Evolutionary conservation across 1,140 invertebrate genomes (phyloP), one percentile per base, ranked within the genome.

Genomic region (Drosophila lacteicornis): DNA sequence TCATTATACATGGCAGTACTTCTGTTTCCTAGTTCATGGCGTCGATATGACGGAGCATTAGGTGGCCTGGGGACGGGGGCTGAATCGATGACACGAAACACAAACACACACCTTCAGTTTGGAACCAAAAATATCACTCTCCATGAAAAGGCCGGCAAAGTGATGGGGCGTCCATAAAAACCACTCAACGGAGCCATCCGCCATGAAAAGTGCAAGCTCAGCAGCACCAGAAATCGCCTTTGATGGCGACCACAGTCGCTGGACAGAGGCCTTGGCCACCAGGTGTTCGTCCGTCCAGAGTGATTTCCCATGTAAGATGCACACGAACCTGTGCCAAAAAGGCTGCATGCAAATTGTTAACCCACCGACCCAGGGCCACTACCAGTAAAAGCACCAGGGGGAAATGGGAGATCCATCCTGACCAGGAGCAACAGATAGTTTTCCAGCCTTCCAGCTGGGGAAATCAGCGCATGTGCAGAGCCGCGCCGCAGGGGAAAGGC

Each of bases 401-500:
- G 19, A 19, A 40, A 22, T 15, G 62, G 22, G 42, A 17, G 42
- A 57, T 36, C n/a, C 55, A 38, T 33, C 19, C 19, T 8, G 19
- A 17, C 17, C 27, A 75, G 53, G 81, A 88, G 85, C 85, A 88
- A 88, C 85, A 88, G 85, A 90, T 88, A 82, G 85, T 85, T 88
- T 70, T 73, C 63, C 57, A 30, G 61, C 19, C 56, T 84, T 84
- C 81, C 83, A 87, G 70, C 15, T 42, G 68, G 55, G 55, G 36
- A 50, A 74, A 15, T 42, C 25, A 17, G 27, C 78, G 79, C 85
- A 75, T 49, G 70, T 63, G 85, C 78, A 73, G 15, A 36, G n/a
- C 4, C 4, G 7, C 15, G 11, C 12, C 8, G 56, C 9, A 82
- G 61, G 46, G 22, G 77, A 36, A 82, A 36, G 50, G 60, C n/a